Percentiles rank a stretch among this genome's conserved stretches.
Conservation (phyloP, 2,888 invertebrate genomes). For the Stenodema calcarata region DNA sequence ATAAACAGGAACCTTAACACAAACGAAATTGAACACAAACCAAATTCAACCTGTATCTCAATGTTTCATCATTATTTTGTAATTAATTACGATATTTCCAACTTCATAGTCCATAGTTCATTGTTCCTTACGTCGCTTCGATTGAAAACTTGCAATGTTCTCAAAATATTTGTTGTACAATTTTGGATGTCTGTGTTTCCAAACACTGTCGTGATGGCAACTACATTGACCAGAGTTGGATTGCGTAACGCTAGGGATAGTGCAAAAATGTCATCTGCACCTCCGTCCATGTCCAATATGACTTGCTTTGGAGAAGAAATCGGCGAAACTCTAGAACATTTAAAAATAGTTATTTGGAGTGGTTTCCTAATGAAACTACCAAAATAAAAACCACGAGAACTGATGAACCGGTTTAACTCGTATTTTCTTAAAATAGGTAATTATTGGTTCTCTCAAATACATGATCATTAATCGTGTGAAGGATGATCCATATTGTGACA, state of each 20-base stretch:
- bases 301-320: not conserved
- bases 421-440: no score
- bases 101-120: not conserved
- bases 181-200: not conserved
- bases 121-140: not conserved
- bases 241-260: not conserved
- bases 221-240: not conserved
- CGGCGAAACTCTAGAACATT: not conserved
- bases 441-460: no score
- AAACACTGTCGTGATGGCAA: constrained; percentile 1
- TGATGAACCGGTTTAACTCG: no score
- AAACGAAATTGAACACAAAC: no score
- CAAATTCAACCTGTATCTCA: no score
- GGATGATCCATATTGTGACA: no score
- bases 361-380: no score
- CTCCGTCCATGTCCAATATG: not conserved
- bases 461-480: no score
- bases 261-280: constrained; percentile 1
- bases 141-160: not conserved
- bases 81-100: no score
- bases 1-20: not conserved
- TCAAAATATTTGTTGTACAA: not conserved
- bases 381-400: no score
- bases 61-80: no score
- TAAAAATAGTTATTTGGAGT: no score